A percentile compares a stretch with the other conserved stretches of the same genome.
Evolutionary conservation across 2,113 vertebrate species (phyloP).

Genomic region (Aspidoscelis tigris): DNA sequence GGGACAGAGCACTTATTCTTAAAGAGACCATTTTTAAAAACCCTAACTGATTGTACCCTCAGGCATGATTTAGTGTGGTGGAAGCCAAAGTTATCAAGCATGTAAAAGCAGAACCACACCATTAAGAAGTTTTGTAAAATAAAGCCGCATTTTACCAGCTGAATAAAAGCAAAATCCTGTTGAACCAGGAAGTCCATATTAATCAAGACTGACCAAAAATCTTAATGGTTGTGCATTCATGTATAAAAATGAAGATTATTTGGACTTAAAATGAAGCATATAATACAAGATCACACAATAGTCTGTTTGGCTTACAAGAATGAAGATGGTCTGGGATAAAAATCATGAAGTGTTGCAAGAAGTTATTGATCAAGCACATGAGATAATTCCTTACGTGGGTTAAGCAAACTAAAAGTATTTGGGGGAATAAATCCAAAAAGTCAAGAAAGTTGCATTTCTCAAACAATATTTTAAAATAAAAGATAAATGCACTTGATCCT

Average conservation of each 20-base stretch:
- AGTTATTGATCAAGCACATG: not conserved
- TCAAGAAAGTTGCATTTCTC: not conserved
- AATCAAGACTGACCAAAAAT: not conserved
- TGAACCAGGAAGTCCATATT: not conserved
- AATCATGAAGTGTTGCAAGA: not conserved
- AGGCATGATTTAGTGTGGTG: no score
- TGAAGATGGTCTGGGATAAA: not conserved
- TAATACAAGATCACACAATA: not conserved
- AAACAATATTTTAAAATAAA: not conserved
- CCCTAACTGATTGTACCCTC: no score
- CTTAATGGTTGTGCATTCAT: not conserved
- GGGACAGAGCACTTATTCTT: no score
- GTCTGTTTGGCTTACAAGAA: not conserved
- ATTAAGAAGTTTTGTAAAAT: no score
- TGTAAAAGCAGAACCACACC: no score
- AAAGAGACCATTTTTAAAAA: no score
- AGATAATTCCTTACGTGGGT: not conserved
- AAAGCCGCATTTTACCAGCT: no score
- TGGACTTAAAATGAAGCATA: not conserved
- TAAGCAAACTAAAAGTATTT: not conserved
- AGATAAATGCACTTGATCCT: not conserved
- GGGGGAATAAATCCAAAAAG: not conserved
- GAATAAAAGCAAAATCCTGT: no score
- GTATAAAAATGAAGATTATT: not conserved
- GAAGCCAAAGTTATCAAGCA: no score